phyloP scores from a whole-genome alignment of 64 coral and sea anemone genomes.

The Hydrozoanthus tunicans region DNA sequence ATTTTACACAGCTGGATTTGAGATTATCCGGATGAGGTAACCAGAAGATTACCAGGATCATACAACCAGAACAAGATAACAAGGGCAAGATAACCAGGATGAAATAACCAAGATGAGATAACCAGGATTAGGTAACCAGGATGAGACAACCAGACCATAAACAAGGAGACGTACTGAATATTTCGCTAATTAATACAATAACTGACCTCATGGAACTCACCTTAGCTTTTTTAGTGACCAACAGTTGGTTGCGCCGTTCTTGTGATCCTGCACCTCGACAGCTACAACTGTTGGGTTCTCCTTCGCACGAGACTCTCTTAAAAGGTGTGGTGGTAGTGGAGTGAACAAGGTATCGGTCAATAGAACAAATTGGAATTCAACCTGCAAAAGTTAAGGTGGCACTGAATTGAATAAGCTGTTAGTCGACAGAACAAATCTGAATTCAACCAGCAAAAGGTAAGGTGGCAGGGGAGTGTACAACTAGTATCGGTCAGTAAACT shows the following conservation, averaged over 20 bases:
- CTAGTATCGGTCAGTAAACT: too few relatives aligned
- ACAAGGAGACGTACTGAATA: background rate
- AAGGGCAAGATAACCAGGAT: too few relatives aligned
- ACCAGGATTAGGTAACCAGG: background rate
- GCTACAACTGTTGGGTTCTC: conserved; percentile 69
- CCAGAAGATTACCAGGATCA: too few relatives aligned
- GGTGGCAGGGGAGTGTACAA: too few relatives aligned
- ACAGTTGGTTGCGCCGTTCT: conserved; percentile 85
- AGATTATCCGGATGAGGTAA: too few relatives aligned
- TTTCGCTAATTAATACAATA: background rate
- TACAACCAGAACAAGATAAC: too few relatives aligned
- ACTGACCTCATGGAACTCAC: conserved; percentile 27
- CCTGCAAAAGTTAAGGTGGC: conserved; percentile 38
- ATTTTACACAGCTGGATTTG: too few relatives aligned
- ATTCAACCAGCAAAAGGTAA: too few relatives aligned
- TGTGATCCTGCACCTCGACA: conserved; percentile 89
- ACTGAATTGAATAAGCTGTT: too few relatives aligned
- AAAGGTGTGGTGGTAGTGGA: conserved; percentile 59
- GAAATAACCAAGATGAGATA: background rate
- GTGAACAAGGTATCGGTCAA: conserved; percentile 83
- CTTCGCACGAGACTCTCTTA: conserved; percentile 34
- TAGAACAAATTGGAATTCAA: conserved; percentile 88
- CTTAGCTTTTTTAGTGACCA: conserved; percentile 91
- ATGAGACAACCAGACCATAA: background rate
- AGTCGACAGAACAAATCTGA: too few relatives aligned